Conservation (phyloP, 2,888 invertebrate species). For the Baronia brevicornis region DNA sequence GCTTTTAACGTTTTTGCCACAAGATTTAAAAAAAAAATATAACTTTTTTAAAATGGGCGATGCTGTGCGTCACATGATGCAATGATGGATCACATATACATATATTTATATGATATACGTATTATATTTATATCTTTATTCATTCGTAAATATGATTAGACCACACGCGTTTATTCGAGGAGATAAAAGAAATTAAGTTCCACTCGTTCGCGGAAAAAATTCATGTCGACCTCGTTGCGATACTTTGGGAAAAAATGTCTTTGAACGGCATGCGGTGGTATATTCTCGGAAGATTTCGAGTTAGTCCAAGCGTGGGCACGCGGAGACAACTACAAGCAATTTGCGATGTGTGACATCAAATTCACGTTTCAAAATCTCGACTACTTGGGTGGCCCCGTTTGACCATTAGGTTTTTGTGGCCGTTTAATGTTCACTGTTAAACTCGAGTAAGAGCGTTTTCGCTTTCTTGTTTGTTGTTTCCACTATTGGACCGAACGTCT, state of each 20-base stretch:
- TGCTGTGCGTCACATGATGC: no score
- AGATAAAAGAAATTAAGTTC: conserved; percentile 66
- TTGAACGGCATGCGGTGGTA: conserved; percentile 57
- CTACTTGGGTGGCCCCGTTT: conserved; percentile 66
- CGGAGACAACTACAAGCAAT: conserved; percentile 50
- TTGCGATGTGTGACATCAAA: conserved; percentile 63
- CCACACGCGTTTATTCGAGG: conserved; percentile 68
- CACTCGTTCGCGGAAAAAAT: conserved; percentile 61
- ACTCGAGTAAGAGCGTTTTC: conserved; percentile 41
- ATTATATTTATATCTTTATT: no score
- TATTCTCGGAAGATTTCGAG: conserved; percentile 55
- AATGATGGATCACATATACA: no score
- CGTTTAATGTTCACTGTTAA: conserved; percentile 56
- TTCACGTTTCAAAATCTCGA: conserved; percentile 52
- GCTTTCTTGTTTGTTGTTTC: conserved; percentile 38
- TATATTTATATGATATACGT: no score
- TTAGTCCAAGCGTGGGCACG: conserved; percentile 33
- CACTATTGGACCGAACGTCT: conserved; percentile 1
- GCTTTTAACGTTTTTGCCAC: no score
- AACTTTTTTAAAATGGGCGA: no score
- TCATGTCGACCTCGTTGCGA: conserved; percentile 52
- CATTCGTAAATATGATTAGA: no score
- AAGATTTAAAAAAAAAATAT: no score
- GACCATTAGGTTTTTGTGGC: conserved; percentile 62
- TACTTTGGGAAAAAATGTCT: conserved; percentile 66